Evolutionary conservation across 2,888 invertebrate species (phyloP).

Genomic region (Drosophila hawaiiensis): DNA sequence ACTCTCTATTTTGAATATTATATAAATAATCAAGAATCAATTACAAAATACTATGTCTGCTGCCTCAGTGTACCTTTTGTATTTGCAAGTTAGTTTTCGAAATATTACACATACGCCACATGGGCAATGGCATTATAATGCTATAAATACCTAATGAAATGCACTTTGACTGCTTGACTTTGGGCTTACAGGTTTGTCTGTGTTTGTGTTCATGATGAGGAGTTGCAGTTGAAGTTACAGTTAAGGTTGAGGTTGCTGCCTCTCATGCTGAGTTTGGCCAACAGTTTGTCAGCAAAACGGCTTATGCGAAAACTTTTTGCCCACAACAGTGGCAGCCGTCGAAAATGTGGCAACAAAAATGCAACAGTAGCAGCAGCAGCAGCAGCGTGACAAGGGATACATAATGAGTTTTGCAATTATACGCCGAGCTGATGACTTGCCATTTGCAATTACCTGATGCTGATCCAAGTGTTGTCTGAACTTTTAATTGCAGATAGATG

Average conservation of each 20-base stretch:
- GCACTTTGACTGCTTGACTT: slow-evolving; percentile 80
- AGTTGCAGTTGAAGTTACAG: slow-evolving; percentile 11
- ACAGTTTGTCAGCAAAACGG: slow-evolving; percentile 71
- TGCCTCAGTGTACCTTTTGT: slow-evolving; percentile 17
- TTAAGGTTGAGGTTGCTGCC: slow-evolving; percentile 8
- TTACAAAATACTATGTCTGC: not conserved
- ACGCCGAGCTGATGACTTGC: slow-evolving; percentile 40
- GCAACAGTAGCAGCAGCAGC: not conserved
- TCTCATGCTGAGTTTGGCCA: slow-evolving; percentile 62
- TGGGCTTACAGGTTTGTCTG: slow-evolving; percentile 48
- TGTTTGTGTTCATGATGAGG: slow-evolving; percentile 13
- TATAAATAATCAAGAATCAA: not conserved
- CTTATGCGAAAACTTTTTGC: slow-evolving; percentile 61
- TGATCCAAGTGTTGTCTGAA: slow-evolving; percentile 62
- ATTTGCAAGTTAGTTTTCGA: slow-evolving; percentile 51
- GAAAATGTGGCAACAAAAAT: slow-evolving; percentile 28
- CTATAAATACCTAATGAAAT: slow-evolving; percentile 64
- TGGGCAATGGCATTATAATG: slow-evolving; percentile 29
- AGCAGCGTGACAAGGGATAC: slow-evolving; percentile 25
- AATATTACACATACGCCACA: slow-evolving; percentile 67
- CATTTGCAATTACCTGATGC: slow-evolving; percentile 63
- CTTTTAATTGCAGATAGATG: slow-evolving; percentile 79
- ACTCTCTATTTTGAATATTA: not conserved
- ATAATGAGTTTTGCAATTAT: slow-evolving; percentile 77
- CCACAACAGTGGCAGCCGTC: slow-evolving; percentile 30